Percentiles rank a stretch among this genome's conserved stretches.
Conservation (phyloP, 2,113 vertebrate genomes). For the Alligator mississippiensis region DNA sequence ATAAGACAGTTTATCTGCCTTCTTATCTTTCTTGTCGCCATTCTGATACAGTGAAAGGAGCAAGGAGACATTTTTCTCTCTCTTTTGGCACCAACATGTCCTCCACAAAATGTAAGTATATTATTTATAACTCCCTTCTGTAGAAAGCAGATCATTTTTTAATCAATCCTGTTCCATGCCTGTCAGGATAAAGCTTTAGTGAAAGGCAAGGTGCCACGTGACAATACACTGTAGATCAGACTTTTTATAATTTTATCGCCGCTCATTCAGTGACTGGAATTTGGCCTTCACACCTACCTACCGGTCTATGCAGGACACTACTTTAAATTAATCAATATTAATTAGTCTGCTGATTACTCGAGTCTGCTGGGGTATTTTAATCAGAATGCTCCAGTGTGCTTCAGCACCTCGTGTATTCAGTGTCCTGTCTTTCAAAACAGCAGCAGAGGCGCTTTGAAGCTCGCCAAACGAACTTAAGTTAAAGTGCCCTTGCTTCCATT, state of each 20-base stretch:
- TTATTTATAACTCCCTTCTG: neutral
- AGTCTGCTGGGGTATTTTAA: too few species aligned
- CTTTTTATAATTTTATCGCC: neutral
- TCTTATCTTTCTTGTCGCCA: neutral
- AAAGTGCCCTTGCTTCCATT: too few species aligned
- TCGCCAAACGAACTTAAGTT: too few species aligned
- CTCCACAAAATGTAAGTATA: neutral
- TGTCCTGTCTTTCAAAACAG: too few species aligned
- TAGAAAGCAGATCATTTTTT: neutral
- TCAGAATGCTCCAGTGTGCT: too few species aligned
- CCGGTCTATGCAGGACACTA: neutral
- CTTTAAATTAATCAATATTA: neutral
- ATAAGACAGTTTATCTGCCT: neutral
- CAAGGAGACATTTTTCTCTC: neutral
- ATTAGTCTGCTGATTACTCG: too few species aligned
- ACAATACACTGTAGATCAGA: neutral
- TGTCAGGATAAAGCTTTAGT: rapidly evolving
- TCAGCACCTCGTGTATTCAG: too few species aligned
- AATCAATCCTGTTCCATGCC: neutral
- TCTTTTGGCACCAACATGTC: neutral
- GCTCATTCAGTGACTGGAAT: neutral
- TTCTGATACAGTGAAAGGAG: rapidly evolving
- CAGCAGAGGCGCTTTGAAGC: too few species aligned
- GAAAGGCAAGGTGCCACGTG: neutral
- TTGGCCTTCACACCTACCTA: neutral